These are phyloP conservation scores for Drosophila flavopinicola DNA, from an alignment of 2,888 invertebrate genomes.

Conservation along the genomic window DNA sequence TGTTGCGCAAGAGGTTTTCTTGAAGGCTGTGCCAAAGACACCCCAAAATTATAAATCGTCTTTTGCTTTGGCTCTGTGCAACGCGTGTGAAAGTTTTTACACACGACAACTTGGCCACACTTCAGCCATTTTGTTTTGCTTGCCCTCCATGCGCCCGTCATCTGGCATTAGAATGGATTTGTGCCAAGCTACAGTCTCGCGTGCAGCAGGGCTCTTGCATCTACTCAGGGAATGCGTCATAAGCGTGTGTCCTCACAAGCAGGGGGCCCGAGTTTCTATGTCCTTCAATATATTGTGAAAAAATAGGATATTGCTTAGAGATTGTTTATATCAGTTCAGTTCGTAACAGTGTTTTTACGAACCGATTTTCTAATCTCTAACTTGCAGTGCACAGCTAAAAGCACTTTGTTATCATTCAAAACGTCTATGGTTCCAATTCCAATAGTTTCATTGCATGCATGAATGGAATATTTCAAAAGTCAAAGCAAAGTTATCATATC, in stretches of 20 bases:
- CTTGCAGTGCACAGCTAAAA: no score
- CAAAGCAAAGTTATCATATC: no score
- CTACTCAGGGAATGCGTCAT: constrained; percentile 64
- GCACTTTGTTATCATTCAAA: no score
- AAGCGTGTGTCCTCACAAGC: constrained; percentile 61
- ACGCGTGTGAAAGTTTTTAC: constrained; percentile 75
- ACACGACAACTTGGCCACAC: constrained; percentile 56
- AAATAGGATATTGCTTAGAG: neutral
- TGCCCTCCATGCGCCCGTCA: constrained; percentile 22
- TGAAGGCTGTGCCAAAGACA: constrained; percentile 59
- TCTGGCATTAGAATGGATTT: constrained; percentile 31
- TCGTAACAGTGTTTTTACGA: no score
- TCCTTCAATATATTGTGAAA: neutral
- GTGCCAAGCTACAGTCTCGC: constrained; percentile 11
- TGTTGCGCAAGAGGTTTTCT: constrained; percentile 55
- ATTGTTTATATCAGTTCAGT: neutral
- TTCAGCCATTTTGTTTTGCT: constrained; percentile 74
- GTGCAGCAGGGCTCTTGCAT: constrained; percentile 13
- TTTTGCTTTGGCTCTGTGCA: constrained; percentile 51
- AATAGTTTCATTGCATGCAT: no score
- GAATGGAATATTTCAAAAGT: no score
- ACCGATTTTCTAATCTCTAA: no score
- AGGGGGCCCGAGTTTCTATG: constrained; percentile 5
- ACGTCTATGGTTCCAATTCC: no score
- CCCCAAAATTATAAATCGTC: constrained; percentile 61